Percentiles rank a stretch among this genome's conserved stretches.
Evolutionary conservation across 2,888 invertebrate genomes (phyloP).

Genomic region (Agapetus fuscipes): DNA sequence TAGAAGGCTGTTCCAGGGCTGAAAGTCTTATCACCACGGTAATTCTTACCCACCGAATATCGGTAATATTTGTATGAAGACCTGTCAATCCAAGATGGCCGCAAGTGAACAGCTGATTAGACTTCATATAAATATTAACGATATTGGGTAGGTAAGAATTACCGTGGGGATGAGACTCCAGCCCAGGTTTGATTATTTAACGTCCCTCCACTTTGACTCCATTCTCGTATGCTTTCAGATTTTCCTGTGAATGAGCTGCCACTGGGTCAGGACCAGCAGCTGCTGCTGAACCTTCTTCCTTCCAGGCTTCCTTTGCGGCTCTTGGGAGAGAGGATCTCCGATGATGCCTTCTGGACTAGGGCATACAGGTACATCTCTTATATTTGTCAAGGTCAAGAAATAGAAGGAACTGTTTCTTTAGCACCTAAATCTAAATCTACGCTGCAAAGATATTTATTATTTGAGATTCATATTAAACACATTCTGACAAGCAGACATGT

Average conservation of each 20-base stretch:
- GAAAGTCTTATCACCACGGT: too few species aligned
- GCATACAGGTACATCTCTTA: slow-evolving; percentile 31
- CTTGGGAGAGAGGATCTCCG: slow-evolving; percentile 39
- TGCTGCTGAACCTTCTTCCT: slow-evolving; percentile 35
- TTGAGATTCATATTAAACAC: too few species aligned
- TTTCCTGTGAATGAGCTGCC: slow-evolving; percentile 14
- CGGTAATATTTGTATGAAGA: too few species aligned
- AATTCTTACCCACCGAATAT: too few species aligned
- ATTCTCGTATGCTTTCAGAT: slow-evolving; percentile 4
- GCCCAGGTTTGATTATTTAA: neutral
- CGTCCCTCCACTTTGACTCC: neutral
- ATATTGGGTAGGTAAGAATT: too few species aligned
- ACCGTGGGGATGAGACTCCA: too few species aligned
- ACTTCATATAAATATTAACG: too few species aligned
- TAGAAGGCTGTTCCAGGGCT: too few species aligned
- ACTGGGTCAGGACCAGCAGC: slow-evolving; percentile 35
- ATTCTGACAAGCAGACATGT: too few species aligned
- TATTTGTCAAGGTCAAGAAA: neutral
- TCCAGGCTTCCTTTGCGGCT: slow-evolving; percentile 36
- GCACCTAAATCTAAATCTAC: neutral
- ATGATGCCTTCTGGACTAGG: slow-evolving; percentile 42
- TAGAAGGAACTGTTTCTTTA: neutral
- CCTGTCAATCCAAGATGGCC: too few species aligned
- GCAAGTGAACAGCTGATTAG: too few species aligned
- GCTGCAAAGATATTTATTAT: too few species aligned